Evolutionary conservation across 2,113 vertebrate genomes (phyloP).

Genomic region (Casuarius casuarius): DNA sequence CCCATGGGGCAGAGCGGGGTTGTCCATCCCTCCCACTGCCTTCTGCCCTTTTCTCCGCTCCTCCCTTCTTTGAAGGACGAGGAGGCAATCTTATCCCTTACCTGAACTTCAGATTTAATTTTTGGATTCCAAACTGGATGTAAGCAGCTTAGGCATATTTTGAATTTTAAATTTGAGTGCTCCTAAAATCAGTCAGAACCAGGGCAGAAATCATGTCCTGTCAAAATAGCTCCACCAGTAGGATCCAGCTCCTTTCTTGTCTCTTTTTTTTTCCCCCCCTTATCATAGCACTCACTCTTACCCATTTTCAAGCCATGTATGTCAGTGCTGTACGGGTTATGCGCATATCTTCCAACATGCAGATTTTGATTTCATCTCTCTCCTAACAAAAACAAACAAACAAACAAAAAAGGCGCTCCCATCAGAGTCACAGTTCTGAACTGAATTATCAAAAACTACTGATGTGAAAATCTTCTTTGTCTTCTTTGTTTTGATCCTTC

Average conservation of each 20-base stretch:
- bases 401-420: neutral
- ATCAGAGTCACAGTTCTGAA: neutral
- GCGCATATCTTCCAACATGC: neutral
- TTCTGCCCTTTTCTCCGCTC: neutral
- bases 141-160: neutral
- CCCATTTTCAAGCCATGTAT: neutral
- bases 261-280: neutral
- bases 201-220: neutral
- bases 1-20: fast-evolving
- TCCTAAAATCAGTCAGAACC: neutral
- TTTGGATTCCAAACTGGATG: neutral
- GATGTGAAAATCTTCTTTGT: neutral
- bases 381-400: neutral
- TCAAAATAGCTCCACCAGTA: neutral
- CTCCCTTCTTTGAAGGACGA: neutral
- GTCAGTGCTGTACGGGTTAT: neutral
- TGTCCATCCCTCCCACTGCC: neutral
- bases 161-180: neutral
- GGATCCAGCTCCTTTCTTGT: neutral
- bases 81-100: neutral
- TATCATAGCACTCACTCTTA: neutral
- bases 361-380: neutral
- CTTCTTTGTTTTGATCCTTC: neutral
- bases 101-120: neutral
- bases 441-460: neutral